Percentiles rank a stretch among this genome's conserved stretches.
phyloP scores from a whole-genome alignment of 2,797 vertebrate genomes.

The Apogon talboti region DNA sequence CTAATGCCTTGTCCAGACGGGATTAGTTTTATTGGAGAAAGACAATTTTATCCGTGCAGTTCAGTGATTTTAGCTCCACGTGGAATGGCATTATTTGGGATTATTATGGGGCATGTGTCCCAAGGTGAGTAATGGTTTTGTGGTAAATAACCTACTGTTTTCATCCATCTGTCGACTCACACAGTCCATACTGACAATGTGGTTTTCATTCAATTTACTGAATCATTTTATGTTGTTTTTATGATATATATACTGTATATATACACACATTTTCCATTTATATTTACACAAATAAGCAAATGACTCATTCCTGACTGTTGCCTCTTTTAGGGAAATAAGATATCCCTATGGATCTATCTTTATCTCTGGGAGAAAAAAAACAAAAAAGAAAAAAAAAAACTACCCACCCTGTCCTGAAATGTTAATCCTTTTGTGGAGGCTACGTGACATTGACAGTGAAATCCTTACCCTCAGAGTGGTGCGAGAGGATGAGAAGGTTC shows the following conservation, averaged over 20 bases:
- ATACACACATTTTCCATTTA: neutral
- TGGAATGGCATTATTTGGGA: conserved; percentile 45
- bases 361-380: too few species aligned
- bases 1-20: conserved; percentile 10
- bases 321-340: conserved; percentile 18
- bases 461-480: conserved; percentile 96
- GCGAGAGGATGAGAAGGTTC: conserved; percentile 98
- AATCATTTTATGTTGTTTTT: conserved; percentile 4
- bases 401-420: conserved; percentile 39
- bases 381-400: too few species aligned
- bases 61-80: conserved; percentile 32
- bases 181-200: conserved; percentile 20
- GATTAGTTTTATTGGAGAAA: conserved; percentile 36
- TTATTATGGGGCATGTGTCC: conserved; percentile 48
- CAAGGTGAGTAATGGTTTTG: conserved; percentile 44
- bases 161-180: conserved; percentile 50
- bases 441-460: conserved; percentile 36
- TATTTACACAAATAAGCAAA: conserved; percentile 1
- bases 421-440: conserved; percentile 33
- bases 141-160: conserved; percentile 40
- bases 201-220: conserved; percentile 20
- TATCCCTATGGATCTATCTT: conserved; percentile 3
- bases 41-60: conserved; percentile 20
- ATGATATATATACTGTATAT: too few species aligned
- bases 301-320: conserved; percentile 20